Evolutionary conservation across 2,113 vertebrate genomes (phyloP), one percentile per base, ranked within the genome.

Genomic region (Pipra filicauda): DNA sequence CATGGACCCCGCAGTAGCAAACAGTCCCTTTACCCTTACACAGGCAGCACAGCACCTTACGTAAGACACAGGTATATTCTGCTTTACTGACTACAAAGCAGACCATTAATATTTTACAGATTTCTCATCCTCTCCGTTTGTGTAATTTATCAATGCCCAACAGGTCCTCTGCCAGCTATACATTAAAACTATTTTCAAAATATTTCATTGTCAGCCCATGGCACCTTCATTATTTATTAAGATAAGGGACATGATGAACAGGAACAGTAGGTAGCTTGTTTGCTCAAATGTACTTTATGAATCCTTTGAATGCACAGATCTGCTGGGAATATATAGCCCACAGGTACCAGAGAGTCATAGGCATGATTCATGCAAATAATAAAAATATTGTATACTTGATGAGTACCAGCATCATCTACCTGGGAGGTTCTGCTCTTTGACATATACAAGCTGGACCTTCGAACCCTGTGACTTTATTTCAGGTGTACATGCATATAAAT

Each of bases 151-250:
- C 99, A 99, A 99, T 98, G 99, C 98, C 99, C 98, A 98, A 98
- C 98, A 98, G 97, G 98, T 98, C 97, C 98, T 99, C 98, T 99
- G 98, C 98, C 98, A 99, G 98, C 98, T 98, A 99, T 99, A 99
- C 98, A 99, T 99, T 99, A 99, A 98, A 99, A 99, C 99, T 99
- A 99, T 99, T 99, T 99, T 99, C 98, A 99, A 99, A 99, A 99
- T 99, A 99, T 99, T 99, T 99, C 99, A 99, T 98, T 99, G 99
- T 99, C 99, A 99, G 99, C 98, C 98, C 92, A 98, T 99, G 99
- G 99, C 99, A 99, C 98, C 97, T 98, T 99, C 99, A 99, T 99
- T 99, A 99, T 98, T 99, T 99, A 99, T 99, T 99, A 99, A 99
- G 99, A 99, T 99, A 99, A 99, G 98, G 98, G 98, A 98, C 98